These are phyloP conservation scores for Phenganax marumi DNA, from an alignment of 92 coral and sea anemone species.

Conservation along the genomic window DNA sequence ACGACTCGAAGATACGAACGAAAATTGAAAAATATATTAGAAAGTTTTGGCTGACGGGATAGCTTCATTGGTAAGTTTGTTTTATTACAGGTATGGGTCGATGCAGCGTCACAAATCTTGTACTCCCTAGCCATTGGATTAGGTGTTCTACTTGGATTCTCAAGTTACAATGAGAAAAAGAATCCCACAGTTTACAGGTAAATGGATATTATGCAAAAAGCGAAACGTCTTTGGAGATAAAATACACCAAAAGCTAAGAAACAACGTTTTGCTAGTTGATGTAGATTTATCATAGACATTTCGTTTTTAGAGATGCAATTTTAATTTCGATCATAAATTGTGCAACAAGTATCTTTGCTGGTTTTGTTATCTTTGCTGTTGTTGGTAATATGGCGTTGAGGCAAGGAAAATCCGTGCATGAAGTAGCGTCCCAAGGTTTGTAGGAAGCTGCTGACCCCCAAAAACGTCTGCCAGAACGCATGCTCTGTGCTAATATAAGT, in stretches of 20 bases:
- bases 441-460: not conserved
- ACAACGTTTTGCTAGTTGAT: too few species aligned
- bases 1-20: too few species aligned
- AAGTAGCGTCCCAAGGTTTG: constrained; percentile 83
- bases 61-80: not conserved
- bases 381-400: constrained; percentile 76
- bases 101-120: constrained; percentile 81
- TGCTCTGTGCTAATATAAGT: not conserved
- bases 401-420: constrained; percentile 66
- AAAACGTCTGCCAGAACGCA: not conserved
- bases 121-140: constrained; percentile 80
- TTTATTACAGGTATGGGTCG: constrained; percentile 74
- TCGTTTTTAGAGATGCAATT: constrained; percentile 66
- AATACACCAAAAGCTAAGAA: too few species aligned
- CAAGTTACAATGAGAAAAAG: constrained; percentile 77
- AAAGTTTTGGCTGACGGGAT: not conserved
- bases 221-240: not conserved
- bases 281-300: not conserved
- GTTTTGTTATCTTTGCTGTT: constrained; percentile 78
- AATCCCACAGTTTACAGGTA: constrained; percentile 61
- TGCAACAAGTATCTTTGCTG: constrained; percentile 74
- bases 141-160: constrained; percentile 76
- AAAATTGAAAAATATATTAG: too few species aligned
- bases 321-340: constrained; percentile 70
- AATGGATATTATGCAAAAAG: not conserved